Conservation (phyloP, 2,113 vertebrate genomes). For the Nibea coibor region DNA sequence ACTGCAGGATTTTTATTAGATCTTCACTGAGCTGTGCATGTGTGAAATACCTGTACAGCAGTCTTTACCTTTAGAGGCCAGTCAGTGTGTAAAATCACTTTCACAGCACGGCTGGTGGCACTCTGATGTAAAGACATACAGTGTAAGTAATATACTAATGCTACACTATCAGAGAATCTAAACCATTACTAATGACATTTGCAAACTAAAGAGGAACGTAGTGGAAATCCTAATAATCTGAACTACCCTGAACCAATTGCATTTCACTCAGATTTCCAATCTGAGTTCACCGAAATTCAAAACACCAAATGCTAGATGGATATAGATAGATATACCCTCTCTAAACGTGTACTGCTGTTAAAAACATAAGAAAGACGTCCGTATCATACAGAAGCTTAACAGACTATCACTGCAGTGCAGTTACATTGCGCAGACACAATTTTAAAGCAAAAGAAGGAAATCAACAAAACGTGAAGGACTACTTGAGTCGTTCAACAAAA, state of each 20-base stretch:
- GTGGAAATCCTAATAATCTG: not conserved
- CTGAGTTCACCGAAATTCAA: not conserved
- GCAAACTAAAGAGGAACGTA: slow-evolving; percentile 9
- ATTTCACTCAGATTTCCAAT: slow-evolving; percentile 16
- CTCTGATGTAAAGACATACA: not conserved
- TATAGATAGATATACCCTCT: not conserved
- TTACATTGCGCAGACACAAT: not conserved
- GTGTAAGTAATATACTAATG: not conserved
- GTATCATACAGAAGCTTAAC: not conserved
- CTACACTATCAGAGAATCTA: not conserved
- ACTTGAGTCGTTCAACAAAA: not conserved
- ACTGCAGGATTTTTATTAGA: slow-evolving; percentile 41
- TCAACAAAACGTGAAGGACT: not conserved
- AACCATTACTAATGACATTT: not conserved
- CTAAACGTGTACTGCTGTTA: not conserved
- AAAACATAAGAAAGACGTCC: not conserved
- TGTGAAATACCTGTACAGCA: slow-evolving; percentile 44
- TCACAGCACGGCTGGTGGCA: not conserved
- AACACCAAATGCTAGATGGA: not conserved
- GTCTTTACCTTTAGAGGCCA: not conserved
- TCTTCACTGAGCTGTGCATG: slow-evolving; percentile 37
- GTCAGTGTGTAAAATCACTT: slow-evolving; percentile 9
- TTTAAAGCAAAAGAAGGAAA: not conserved
- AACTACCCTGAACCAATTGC: not conserved
- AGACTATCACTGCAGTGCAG: not conserved